Evolutionary conservation across 2,888 invertebrate genomes (phyloP), one percentile per base, ranked within the genome.

Genomic region (Andricus quercusramuli): DNA sequence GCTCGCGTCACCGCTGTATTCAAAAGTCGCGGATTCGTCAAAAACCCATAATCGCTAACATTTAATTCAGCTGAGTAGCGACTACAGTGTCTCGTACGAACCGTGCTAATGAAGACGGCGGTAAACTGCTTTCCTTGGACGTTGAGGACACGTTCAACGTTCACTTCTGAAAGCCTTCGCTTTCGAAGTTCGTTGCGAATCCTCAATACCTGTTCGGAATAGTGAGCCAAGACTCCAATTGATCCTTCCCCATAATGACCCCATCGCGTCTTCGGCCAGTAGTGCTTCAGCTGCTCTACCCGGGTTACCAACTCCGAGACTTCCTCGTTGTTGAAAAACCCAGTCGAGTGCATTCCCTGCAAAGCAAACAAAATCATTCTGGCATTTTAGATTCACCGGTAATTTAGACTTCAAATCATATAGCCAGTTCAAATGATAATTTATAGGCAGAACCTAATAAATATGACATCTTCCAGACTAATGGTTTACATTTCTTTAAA

Each of bases 101-200:
- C 96, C 0, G 97, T 97, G 62, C 97, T 97, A 81, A 97, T 93
- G 89, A 97, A 96, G 76, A 97, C 95, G 1, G 96, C 97, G 13
- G 97, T 94, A 90, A 97, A 97, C 92, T 97, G 97, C 90, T 97
- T 97, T 90, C 97, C 97, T 93, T 97, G 97, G 0, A 97, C 97
- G 92, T 97, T 97, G 17, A 97, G 93, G 4, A 97, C 97, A 81
- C 97, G 93, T 90, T 97, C 97, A 2, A 97, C 97, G 17, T 96
- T 96, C 67, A 97, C 96, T 80, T 96, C 95, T 84, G 95, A 95
- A 92, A 97, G 94, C 47, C 95, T 94, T 8, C 95, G 94, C 89
- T 96, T 96, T 41, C 97, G 93, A 79, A 97, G 92, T 88, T 97
- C 97, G 44, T 95, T 95, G 80, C 97, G 94, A 83, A 97, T 97